These are phyloP conservation scores for Sebastes minor DNA, from an alignment of 2,797 vertebrate genomes.

Conservation along the genomic window DNA sequence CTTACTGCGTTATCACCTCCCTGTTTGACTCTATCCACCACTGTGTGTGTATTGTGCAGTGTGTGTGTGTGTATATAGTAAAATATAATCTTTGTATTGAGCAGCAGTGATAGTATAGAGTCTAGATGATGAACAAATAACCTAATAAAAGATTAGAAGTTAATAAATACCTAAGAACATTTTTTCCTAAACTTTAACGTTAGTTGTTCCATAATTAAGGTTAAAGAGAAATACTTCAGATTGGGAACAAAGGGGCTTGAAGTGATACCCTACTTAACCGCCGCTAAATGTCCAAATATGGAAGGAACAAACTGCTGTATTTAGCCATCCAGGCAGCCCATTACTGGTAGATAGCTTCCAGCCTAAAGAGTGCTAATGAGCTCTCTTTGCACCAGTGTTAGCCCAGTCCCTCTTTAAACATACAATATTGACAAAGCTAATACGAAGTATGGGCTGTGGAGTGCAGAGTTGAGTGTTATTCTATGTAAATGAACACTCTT, in stretches of 20 bases:
- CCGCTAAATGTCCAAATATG: slow-evolving; percentile 48
- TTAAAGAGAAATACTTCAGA: neutral
- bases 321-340: slow-evolving; percentile 51
- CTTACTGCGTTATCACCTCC: neutral
- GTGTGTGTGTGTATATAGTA: neutral
- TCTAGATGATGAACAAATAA: neutral
- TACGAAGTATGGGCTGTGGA: slow-evolving; percentile 44
- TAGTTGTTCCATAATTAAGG: neutral
- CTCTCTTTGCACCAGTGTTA: slow-evolving; percentile 55
- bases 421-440: slow-evolving; percentile 69
- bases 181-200: neutral
- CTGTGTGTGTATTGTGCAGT: neutral
- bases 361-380: slow-evolving; percentile 67
- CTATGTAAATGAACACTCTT: slow-evolving; percentile 55
- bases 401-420: slow-evolving; percentile 70
- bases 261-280: slow-evolving; percentile 25
- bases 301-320: slow-evolving; percentile 52
- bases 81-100: neutral
- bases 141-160: neutral
- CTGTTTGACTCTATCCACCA: neutral
- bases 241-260: slow-evolving; percentile 14
- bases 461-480: slow-evolving; percentile 46
- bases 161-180: neutral
- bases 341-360: slow-evolving; percentile 54
- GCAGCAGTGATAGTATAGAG: neutral